Percentiles rank a stretch among this genome's conserved stretches.
phyloP scores from a whole-genome alignment of 2,888 invertebrate genomes.

The Tenthredo livida region DNA sequence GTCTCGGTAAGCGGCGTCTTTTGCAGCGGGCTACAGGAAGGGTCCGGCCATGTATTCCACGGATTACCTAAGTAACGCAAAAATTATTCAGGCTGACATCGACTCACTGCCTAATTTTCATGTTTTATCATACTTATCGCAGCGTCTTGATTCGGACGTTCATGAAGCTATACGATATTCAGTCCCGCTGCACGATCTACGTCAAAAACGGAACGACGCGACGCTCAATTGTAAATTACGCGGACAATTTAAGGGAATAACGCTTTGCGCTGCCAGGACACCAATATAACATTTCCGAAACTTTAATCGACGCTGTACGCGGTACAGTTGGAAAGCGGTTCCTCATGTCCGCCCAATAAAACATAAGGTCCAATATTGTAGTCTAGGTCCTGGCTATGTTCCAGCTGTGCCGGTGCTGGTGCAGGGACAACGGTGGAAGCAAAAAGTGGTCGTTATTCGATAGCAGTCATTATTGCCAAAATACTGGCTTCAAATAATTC shows the following conservation, averaged over 20 bases:
- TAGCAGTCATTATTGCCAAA: constrained; percentile 64
- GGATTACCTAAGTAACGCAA: constrained; percentile 2
- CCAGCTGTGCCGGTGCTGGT: constrained; percentile 56
- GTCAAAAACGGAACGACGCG: background rate
- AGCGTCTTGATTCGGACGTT: background rate
- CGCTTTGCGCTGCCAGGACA: background rate
- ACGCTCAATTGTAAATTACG: background rate
- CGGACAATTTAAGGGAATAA: background rate
- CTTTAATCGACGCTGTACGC: constrained; percentile 20
- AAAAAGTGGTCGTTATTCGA: constrained; percentile 61
- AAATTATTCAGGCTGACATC: background rate
- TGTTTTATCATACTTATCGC: background rate
- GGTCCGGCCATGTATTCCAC: background rate
- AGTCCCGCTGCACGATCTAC: background rate
- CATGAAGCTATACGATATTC: background rate
- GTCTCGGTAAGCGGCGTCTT: constrained; percentile 35
- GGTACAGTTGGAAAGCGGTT: constrained; percentile 18
- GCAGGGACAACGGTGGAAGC: constrained; percentile 65
- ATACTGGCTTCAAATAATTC: constrained; percentile 61
- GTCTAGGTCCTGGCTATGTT: constrained; percentile 63
- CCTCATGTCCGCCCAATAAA: constrained; percentile 45
- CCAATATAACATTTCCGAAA: constrained; percentile 18
- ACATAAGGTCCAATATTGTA: constrained; percentile 44
- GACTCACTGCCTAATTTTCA: background rate
- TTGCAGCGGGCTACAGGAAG: background rate